A percentile compares a stretch with the other conserved stretches of the same genome.
These are phyloP conservation scores for Pristionchus entomophagus DNA, from an alignment of 2,888 invertebrate genomes.

Conservation along the genomic window DNA sequence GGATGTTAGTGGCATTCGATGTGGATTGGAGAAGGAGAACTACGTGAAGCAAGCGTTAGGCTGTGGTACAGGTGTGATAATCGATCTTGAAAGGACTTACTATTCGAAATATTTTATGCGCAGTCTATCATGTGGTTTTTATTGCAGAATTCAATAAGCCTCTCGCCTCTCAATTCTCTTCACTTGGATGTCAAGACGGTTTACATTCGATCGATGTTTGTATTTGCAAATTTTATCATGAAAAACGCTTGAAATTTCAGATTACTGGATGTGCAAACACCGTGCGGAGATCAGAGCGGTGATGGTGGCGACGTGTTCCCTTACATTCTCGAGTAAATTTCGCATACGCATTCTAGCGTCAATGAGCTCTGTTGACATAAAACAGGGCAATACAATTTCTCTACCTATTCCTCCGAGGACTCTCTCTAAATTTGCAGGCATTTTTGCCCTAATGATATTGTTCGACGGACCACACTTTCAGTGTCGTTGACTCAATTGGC, in stretches of 20 bases:
- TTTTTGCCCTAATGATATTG: too few species aligned
- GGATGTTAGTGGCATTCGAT: neutral
- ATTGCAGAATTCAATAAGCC: neutral
- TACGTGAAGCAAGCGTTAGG: neutral
- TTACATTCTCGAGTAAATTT: neutral
- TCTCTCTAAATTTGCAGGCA: too few species aligned
- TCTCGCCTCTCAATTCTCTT: neutral
- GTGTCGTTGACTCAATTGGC: neutral
- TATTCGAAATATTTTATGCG: neutral
- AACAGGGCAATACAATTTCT: neutral
- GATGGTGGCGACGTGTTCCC: too few species aligned
- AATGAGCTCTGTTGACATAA: neutral
- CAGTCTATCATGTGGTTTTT: too few species aligned
- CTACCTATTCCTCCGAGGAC: too few species aligned
- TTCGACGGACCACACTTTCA: too few species aligned
- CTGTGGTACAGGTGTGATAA: neutral
- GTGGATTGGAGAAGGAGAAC: neutral
- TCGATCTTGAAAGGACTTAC: neutral
- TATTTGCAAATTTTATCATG: neutral
- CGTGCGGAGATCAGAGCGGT: neutral
- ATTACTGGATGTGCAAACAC: neutral
- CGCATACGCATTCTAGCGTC: too few species aligned
- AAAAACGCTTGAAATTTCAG: too few species aligned
- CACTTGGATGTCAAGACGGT: neutral
- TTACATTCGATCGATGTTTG: neutral